Evolutionary conservation across 1,140 invertebrate species (phyloP).

Genomic region (Drosophila paulistorum): DNA sequence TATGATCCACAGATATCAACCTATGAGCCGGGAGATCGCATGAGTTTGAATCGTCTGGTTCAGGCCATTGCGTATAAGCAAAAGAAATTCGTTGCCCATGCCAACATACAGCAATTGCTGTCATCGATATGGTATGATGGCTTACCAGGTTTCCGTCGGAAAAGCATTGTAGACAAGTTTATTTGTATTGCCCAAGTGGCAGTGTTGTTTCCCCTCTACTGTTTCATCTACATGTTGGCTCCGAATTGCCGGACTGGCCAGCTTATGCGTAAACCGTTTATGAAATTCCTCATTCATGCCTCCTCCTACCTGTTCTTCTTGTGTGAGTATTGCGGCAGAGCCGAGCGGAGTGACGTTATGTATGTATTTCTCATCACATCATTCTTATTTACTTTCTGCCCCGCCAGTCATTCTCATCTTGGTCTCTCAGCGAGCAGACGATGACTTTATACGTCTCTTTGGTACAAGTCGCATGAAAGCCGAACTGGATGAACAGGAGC

Average conservation of each 20-base stretch:
- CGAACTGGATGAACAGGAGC: slow-evolving; percentile 85
- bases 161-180: slow-evolving; percentile 87
- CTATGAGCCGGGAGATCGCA: slow-evolving; percentile 88
- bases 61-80: slow-evolving; percentile 96
- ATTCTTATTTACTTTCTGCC: slow-evolving; percentile 55
- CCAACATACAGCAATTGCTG: slow-evolving; percentile 95
- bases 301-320: slow-evolving; percentile 96
- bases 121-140: slow-evolving; percentile 96
- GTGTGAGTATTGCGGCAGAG: slow-evolving; percentile 84
- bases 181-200: slow-evolving; percentile 90
- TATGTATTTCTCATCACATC: slow-evolving; percentile 73
- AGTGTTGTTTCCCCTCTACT: slow-evolving; percentile 93
- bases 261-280: slow-evolving; percentile 94
- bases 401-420: slow-evolving; percentile 92
- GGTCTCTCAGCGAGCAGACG: slow-evolving; percentile 93
- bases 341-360: slow-evolving; percentile 67
- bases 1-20: slow-evolving; percentile 89
- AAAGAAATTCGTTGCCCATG: slow-evolving; percentile 97
- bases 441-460: slow-evolving; percentile 88
- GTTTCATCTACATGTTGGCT: slow-evolving; percentile 90
- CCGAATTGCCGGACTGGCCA: slow-evolving; percentile 90
- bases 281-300: slow-evolving; percentile 97
- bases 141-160: slow-evolving; percentile 93
- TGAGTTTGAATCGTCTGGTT: slow-evolving; percentile 92
- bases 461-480: slow-evolving; percentile 87